Conservation (phyloP, 2,888 invertebrate species). For the Emesis furor region DNA sequence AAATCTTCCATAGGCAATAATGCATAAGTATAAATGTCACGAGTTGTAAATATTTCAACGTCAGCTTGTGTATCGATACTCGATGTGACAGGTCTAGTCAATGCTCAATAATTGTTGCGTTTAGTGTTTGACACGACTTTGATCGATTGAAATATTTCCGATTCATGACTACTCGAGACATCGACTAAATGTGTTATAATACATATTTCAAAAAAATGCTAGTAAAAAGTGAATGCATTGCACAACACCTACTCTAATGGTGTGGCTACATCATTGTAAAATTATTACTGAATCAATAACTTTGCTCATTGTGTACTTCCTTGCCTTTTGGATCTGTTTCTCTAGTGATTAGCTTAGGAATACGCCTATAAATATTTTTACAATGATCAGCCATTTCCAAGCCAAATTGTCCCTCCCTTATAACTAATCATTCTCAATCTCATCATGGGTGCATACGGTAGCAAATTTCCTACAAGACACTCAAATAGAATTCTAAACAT, state of each 20-base stretch:
- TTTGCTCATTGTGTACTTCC: constrained; percentile 90
- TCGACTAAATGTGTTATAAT: constrained; percentile 91
- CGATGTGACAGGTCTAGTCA: constrained; percentile 79
- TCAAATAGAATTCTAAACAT: neutral
- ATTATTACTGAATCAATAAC: constrained; percentile 82
- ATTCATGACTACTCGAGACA: constrained; percentile 86
- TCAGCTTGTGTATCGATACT: constrained; percentile 68
- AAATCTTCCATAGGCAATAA: constrained; percentile 91
- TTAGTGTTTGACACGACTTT: constrained; percentile 78
- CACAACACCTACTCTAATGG: constrained; percentile 82
- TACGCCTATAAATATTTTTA: constrained; percentile 84
- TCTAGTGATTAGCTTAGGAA: constrained; percentile 85
- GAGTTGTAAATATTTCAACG: constrained; percentile 84
- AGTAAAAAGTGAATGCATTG: constrained; percentile 79
- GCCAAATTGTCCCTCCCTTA: constrained; percentile 74
- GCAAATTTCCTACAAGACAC: constrained; percentile 28
- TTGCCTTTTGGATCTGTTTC: constrained; percentile 88
- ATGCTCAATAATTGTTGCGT: constrained; percentile 88
- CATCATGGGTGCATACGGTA: constrained; percentile 77
- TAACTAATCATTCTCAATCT: constrained; percentile 83
- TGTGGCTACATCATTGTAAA: constrained; percentile 86
- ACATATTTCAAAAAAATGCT: constrained; percentile 84
- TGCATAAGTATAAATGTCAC: constrained; percentile 86
- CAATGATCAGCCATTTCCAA: constrained; percentile 81
- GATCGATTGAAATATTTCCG: constrained; percentile 83